phyloP scores from a whole-genome alignment of 2,113 vertebrate genomes.

The Thomomys bottae region DNA sequence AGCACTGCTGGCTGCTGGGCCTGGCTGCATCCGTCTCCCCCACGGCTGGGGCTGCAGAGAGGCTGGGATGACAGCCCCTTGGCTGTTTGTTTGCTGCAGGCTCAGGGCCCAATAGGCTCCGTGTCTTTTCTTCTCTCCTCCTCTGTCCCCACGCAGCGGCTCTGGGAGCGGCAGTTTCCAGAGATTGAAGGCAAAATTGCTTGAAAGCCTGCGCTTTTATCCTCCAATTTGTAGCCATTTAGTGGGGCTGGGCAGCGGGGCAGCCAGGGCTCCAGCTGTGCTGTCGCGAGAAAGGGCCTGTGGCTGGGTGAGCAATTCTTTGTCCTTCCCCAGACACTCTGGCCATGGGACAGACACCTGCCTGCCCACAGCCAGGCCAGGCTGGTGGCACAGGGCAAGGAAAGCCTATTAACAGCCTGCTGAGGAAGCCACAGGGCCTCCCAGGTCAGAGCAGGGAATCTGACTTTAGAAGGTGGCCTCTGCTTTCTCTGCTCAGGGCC shows the following conservation, averaged over 20 bases:
- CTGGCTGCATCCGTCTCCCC: not conserved
- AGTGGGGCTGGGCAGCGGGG: constrained; percentile 66
- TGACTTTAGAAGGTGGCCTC: not conserved
- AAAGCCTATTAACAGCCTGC: not conserved
- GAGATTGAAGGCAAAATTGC: constrained; percentile 80
- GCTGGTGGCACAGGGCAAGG: not conserved
- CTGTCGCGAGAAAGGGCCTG: not conserved
- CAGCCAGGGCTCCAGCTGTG: constrained; percentile 20
- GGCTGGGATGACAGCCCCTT: not conserved
- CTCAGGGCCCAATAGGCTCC: not conserved
- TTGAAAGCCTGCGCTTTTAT: constrained; percentile 77
- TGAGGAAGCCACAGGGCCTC: not conserved
- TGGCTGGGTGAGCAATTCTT: not conserved
- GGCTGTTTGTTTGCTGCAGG: constrained; percentile 50
- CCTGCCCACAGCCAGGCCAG: not conserved
- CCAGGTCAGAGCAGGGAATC: not conserved
- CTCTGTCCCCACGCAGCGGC: constrained; percentile 44
- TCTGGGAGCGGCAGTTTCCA: constrained; percentile 51
- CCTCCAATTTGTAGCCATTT: constrained; percentile 76
- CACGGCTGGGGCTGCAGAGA: not conserved
- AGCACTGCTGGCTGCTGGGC: not conserved
- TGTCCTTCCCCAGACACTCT: constrained; percentile 42
- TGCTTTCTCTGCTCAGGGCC: fast-evolving
- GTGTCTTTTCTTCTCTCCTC: constrained; percentile 40
- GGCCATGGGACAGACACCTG: fast-evolving